phyloP scores from a whole-genome alignment of 2,888 invertebrate genomes.

The Drosophila borealis region DNA sequence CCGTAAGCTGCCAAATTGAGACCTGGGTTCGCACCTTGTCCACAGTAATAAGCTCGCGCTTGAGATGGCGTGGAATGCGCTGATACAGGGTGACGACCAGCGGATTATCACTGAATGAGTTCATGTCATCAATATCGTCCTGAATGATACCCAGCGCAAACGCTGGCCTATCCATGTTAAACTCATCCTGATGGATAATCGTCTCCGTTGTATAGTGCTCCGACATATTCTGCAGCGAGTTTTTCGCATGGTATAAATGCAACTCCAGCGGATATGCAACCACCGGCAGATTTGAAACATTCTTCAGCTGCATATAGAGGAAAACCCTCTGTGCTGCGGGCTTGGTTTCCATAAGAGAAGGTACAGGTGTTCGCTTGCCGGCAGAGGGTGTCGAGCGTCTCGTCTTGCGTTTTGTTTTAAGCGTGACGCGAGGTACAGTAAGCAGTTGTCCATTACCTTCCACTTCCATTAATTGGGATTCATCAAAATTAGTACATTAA shows the following conservation, averaged over 20 bases:
- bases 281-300: constrained; percentile 49
- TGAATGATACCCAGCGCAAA: constrained; percentile 75
- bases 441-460: background rate
- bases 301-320: constrained; percentile 74
- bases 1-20: background rate
- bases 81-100: constrained; percentile 71
- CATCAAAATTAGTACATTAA: background rate
- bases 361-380: background rate
- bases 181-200: constrained; percentile 64
- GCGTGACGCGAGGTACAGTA: background rate
- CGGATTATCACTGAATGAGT: constrained; percentile 73
- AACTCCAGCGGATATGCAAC: constrained; percentile 61
- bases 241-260: constrained; percentile 69
- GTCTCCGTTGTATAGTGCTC: constrained; percentile 74
- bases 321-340: constrained; percentile 57
- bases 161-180: constrained; percentile 58
- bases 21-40: background rate
- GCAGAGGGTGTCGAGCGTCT: background rate
- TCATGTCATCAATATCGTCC: constrained; percentile 77
- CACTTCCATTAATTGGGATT: background rate
- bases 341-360: background rate
- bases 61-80: constrained; percentile 57
- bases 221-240: constrained; percentile 68
- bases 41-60: background rate
- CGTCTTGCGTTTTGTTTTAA: background rate